Percentiles rank a stretch among this genome's conserved stretches.
Conservation (phyloP, 2,113 vertebrate genomes). For the Ptilorrhoa leucosticta region DNA sequence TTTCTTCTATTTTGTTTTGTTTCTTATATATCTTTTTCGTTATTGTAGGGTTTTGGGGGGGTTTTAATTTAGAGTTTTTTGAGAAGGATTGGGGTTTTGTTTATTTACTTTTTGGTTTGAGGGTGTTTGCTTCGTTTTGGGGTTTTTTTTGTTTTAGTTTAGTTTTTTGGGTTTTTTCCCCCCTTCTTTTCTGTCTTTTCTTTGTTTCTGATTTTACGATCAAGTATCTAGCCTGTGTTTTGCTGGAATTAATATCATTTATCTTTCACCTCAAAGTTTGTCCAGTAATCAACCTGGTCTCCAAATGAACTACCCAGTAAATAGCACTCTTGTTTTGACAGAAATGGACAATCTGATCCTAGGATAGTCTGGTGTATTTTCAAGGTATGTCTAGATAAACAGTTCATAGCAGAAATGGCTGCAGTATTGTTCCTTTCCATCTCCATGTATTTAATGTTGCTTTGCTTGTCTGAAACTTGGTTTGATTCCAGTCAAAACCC, state of each 20-base stretch:
- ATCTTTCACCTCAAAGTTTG: neutral
- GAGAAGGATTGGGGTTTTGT: rapidly evolving
- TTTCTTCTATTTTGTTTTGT: neutral
- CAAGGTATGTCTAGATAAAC: neutral
- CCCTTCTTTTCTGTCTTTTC: neutral
- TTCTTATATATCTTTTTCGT: neutral
- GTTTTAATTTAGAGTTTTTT: neutral
- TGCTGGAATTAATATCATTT: neutral
- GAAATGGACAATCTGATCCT: neutral
- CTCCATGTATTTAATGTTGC: neutral
- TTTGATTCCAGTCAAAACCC: neutral
- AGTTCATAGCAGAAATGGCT: neutral
- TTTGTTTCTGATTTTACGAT: neutral
- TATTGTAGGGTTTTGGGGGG: neutral
- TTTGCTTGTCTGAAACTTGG: neutral
- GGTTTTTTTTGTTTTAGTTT: neutral
- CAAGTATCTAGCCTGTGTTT: neutral
- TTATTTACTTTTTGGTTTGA: neutral
- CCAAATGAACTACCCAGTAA: neutral
- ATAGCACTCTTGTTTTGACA: neutral
- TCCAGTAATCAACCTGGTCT: neutral
- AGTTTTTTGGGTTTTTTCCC: rapidly evolving
- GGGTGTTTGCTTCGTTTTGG: neutral
- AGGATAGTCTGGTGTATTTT: neutral
- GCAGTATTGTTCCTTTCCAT: neutral